These are phyloP conservation scores for Alosa sapidissima DNA, from an alignment of 2,797 vertebrate genomes.

Conservation along the genomic window DNA sequence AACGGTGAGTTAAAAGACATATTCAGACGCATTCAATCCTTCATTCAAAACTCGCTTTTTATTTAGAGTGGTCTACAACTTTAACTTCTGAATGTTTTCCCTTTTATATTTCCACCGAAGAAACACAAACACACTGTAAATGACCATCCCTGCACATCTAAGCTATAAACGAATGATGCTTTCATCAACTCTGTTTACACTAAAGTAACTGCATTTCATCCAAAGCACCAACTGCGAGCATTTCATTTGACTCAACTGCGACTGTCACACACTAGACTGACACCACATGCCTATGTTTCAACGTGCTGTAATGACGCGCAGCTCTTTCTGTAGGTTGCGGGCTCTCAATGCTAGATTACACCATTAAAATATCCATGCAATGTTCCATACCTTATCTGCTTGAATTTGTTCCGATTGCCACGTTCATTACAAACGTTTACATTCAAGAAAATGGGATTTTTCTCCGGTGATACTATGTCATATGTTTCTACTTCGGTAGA, in stretches of 20 bases:
- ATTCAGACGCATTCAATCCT: neutral
- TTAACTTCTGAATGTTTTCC: neutral
- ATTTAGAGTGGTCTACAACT: neutral
- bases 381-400: neutral
- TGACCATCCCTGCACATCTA: neutral
- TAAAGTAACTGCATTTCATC: neutral
- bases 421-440: neutral
- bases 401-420: neutral
- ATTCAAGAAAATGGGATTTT: neutral
- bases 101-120: neutral
- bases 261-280: neutral
- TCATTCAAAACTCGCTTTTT: neutral
- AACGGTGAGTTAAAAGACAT: neutral
- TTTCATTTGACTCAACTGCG: neutral
- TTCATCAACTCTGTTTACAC: neutral
- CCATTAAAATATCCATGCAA: neutral
- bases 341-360: neutral
- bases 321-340: neutral
- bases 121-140: neutral
- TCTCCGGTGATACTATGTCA: neutral
- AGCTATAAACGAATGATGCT: neutral
- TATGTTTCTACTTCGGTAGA: slow-evolving; percentile 15
- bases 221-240: neutral
- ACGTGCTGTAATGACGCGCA: neutral
- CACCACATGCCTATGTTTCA: neutral